Conservation (phyloP, 2,888 invertebrate species). For the Notodonta dromedarius region DNA sequence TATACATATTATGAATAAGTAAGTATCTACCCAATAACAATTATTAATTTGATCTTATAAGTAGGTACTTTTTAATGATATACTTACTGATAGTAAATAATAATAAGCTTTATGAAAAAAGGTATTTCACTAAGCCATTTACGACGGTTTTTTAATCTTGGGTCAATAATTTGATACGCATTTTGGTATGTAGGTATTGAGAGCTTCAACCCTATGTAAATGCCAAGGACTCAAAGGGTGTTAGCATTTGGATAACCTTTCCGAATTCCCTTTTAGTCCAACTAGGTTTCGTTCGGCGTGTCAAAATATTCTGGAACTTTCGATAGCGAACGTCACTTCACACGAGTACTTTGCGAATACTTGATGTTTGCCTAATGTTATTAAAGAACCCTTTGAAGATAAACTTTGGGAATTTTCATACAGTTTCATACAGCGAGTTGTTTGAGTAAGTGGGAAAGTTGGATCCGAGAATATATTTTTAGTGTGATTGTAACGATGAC, state of each 20-base stretch:
- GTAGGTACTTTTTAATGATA: too few relatives aligned
- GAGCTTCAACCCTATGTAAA: constrained; percentile 45
- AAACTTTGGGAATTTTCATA: constrained; percentile 4
- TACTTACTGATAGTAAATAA: too few relatives aligned
- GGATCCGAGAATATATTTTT: too few relatives aligned
- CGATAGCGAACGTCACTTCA: background rate
- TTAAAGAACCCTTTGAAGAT: constrained; percentile 4
- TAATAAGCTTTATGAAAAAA: too few relatives aligned
- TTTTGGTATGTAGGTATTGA: constrained; percentile 16
- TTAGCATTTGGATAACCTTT: constrained; percentile 45
- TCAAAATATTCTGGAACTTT: constrained; percentile 9
- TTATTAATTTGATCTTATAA: too few relatives aligned
- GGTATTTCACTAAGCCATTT: too few relatives aligned
- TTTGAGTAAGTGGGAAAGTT: background rate
- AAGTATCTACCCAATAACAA: too few relatives aligned
- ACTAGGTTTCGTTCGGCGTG: background rate
- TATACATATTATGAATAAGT: too few relatives aligned
- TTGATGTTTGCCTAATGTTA: constrained; percentile 4
- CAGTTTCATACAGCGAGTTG: background rate
- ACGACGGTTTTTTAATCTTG: too few relatives aligned
- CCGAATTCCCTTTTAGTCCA: constrained; percentile 18
- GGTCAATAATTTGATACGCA: background rate
- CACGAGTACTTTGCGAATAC: background rate
- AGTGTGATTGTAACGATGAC: background rate
- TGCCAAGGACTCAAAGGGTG: constrained; percentile 53